A percentile compares a stretch with the other conserved stretches of the same genome.
These are phyloP conservation scores for Macrostomum lignano DNA, from an alignment of 1,140 invertebrate species.

Conservation along the genomic window DNA sequence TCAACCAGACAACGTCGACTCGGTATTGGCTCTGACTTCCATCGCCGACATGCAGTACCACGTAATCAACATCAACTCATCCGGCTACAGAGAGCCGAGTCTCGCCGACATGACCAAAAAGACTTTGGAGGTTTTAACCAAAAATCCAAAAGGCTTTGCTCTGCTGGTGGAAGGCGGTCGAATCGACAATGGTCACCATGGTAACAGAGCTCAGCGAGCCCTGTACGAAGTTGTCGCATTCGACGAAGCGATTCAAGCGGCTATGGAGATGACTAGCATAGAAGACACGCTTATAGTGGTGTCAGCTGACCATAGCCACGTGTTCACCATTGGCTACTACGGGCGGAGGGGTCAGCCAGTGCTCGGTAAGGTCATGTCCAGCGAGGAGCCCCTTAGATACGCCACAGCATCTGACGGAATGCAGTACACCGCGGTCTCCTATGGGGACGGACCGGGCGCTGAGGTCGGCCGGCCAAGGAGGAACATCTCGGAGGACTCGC, in stretches of 20 bases:
- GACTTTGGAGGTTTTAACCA: constrained; percentile 44
- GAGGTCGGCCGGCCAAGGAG: constrained; percentile 9
- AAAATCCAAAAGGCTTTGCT: constrained; percentile 48
- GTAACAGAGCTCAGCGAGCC: constrained; percentile 42
- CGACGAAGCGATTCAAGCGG: constrained; percentile 29
- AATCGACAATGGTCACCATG: constrained; percentile 55
- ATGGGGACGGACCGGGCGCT: constrained; percentile 47
- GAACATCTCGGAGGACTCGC: constrained; percentile 2
- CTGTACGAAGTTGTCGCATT: constrained; percentile 44
- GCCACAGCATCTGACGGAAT: too few relatives aligned
- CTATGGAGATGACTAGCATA: neutral
- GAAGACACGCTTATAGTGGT: constrained; percentile 48
- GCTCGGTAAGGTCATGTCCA: too few relatives aligned
- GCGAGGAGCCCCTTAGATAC: too few relatives aligned
- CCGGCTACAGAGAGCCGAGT: constrained; percentile 29
- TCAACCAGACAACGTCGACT: too few relatives aligned
- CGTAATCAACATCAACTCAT: too few relatives aligned
- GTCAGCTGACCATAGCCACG: constrained; percentile 45
- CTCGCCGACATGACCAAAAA: constrained; percentile 52
- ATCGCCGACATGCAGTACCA: too few relatives aligned
- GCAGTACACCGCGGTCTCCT: constrained; percentile 49
- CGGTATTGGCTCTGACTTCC: too few relatives aligned
- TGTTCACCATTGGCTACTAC: constrained; percentile 9
- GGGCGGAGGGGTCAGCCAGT: too few relatives aligned
- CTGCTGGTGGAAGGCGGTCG: constrained; percentile 48